A percentile compares a stretch with the other conserved stretches of the same genome.
phyloP scores from a whole-genome alignment of 2,113 vertebrate genomes.

The Rhinogobius similis region DNA sequence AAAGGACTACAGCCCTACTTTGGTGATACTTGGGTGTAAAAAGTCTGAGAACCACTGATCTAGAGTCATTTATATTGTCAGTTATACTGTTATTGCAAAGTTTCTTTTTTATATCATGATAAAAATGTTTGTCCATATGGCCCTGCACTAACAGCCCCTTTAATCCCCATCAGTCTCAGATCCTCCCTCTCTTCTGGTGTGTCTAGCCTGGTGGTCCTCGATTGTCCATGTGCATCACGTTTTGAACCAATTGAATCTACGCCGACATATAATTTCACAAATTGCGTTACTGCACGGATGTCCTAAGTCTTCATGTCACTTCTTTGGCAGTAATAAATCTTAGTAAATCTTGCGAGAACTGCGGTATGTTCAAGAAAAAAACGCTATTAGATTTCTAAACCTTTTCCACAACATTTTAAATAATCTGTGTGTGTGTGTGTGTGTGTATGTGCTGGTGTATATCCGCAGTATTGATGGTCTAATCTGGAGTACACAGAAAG shows the following conservation, averaged over 20 bases:
- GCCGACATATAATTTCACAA: neutral
- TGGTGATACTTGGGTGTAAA: no score
- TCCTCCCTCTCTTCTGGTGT: neutral
- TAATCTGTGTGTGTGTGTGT: neutral
- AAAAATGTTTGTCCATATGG: no score
- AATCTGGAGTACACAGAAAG: constrained; percentile 38
- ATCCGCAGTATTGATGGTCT: constrained; percentile 39
- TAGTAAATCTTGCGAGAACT: neutral
- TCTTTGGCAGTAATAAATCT: neutral
- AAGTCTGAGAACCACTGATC: no score
- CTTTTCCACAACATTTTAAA: neutral
- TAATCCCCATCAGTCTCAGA: no score
- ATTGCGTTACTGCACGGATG: no score
- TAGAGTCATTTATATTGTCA: no score
- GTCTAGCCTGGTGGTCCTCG: neutral
- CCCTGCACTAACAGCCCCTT: no score
- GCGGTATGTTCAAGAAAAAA: neutral
- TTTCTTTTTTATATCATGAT: no score
- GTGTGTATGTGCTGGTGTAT: neutral
- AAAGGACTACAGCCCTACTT: no score
- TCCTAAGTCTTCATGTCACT: neutral
- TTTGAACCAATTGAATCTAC: neutral
- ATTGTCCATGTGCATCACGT: neutral
- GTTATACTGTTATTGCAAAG: no score
- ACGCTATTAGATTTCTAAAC: neutral